Evolutionary conservation across 2,797 vertebrate genomes (phyloP).

Genomic region (Betta splendens): DNA sequence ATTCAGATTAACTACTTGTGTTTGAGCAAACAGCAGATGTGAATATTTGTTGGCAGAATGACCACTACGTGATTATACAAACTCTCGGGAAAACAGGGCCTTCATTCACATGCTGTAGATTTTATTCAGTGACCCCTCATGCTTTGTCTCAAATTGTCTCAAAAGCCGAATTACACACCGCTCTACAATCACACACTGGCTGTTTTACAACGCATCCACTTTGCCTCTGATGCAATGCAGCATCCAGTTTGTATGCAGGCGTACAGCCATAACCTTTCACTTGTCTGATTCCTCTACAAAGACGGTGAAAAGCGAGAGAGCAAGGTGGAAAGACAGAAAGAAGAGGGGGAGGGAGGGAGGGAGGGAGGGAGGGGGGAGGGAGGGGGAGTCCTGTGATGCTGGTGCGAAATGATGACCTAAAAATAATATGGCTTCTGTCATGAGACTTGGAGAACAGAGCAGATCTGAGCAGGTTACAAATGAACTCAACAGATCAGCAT

Average conservation of each 20-base stretch:
- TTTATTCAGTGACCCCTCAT: too few relatives aligned
- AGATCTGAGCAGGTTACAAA: conserved; percentile 59
- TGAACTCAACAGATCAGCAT: conserved; percentile 63
- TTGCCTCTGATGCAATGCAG: conserved; percentile 9
- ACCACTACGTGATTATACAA: too few relatives aligned
- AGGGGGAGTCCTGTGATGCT: conserved; percentile 37
- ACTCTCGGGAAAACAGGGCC: too few relatives aligned
- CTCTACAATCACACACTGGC: too few relatives aligned
- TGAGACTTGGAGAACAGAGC: conserved; percentile 49
- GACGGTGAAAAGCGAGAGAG: conserved; percentile 18
- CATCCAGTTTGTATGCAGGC: conserved; percentile 5
- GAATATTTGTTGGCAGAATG: too few relatives aligned
- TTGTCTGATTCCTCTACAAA: conserved; percentile 24
- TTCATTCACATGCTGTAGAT: too few relatives aligned
- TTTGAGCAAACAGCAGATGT: too few relatives aligned
- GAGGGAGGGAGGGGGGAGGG: conserved; percentile 14
- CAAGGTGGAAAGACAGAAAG: conserved; percentile 30
- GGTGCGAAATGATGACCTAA: conserved; percentile 54
- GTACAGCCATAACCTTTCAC: conserved; percentile 16
- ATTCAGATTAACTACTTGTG: too few relatives aligned
- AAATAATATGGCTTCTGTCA: conserved; percentile 59
- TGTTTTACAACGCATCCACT: conserved; percentile 2
- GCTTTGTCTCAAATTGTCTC: too few relatives aligned
- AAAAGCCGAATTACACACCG: neutral
- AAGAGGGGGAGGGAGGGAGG: conserved; percentile 21